Evolutionary conservation across 2,797 vertebrate genomes (phyloP), one percentile per base, ranked within the genome.

Genomic region (Falco concolor): DNA sequence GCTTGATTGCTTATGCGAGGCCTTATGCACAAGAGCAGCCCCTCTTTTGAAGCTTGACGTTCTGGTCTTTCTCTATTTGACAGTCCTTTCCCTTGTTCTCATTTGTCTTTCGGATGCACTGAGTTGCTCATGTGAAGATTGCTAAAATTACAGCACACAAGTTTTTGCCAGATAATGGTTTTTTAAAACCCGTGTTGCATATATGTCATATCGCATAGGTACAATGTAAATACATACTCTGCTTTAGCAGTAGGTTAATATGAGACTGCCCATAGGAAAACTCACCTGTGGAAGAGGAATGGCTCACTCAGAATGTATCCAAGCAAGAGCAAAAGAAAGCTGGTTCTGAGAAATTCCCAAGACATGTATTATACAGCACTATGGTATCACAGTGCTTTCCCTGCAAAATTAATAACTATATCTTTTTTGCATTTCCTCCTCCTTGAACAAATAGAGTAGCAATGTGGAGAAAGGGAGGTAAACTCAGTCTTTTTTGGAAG

Each of bases 41-140:
- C 40, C 60, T 81, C 83, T 94, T 96, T 95, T 94, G 94, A 96
- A 96, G 91, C 83, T 40, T 13, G 56, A 76, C 4, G 12, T 92
- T 94, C 95, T 96, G 95, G 82, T 83, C 86, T 97, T 96, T 95
- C 84, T 96, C 96, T 80, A 0, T 68, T 95, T 97, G 95, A 95
- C 95, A 94, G 91, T 94, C 95, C 88, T 95, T 96, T 94, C 94
- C 57, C 96, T 87, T 87, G 67, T 68, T 95, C 88, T 84, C 88
- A 54, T 91, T 96, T 89, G 60, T 95, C 94, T 96, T 93, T 85
- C 1, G 42, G 68, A 64, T 93, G 44, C 0, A 0, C 60, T 8
- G 74, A 53, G 60, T 18, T 67, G 52, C 27, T 90, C 45, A 10
- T 22, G 53, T 60, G 70, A 94, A 89, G 64, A 88, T 34, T 88